Conservation (phyloP, 2,888 invertebrate species). For the Chrysolina americana region DNA sequence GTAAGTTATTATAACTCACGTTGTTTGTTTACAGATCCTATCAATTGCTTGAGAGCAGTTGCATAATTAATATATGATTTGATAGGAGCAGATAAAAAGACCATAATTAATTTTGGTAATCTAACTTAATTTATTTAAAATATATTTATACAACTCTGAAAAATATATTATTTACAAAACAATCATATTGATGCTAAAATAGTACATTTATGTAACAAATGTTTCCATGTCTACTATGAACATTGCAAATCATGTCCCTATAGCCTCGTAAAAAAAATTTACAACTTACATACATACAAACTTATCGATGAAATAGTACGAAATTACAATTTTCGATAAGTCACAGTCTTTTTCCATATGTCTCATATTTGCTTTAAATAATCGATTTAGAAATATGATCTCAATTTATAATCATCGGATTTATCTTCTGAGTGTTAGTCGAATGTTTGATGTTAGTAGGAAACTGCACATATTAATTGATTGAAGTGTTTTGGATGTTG, state of each 20-base stretch:
- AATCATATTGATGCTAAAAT: constrained; percentile 54
- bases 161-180: constrained; percentile 65
- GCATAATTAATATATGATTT: no score
- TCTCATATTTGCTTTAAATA: constrained; percentile 53
- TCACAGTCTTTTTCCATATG: constrained; percentile 59
- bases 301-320: constrained; percentile 52
- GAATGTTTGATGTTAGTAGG: constrained; percentile 11
- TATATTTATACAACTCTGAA: constrained; percentile 66
- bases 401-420: constrained; percentile 61
- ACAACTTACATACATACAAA: constrained; percentile 56
- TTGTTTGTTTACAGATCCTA: no score
- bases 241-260: constrained; percentile 64
- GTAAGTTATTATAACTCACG: no score
- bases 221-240: constrained; percentile 50
- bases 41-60: no score
- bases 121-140: constrained; percentile 56
- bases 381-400: constrained; percentile 43
- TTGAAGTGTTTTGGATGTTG: background rate
- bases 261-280: constrained; percentile 62
- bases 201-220: constrained; percentile 43
- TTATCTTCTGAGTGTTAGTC: constrained; percentile 9
- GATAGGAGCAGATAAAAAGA: no score
- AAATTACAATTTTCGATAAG: constrained; percentile 54
- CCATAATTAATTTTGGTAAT: constrained; percentile 8
- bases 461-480: background rate